Evolutionary conservation across 2,797 vertebrate genomes (phyloP), one percentile per base, ranked within the genome.

Genomic region (Ispidina picta): DNA sequence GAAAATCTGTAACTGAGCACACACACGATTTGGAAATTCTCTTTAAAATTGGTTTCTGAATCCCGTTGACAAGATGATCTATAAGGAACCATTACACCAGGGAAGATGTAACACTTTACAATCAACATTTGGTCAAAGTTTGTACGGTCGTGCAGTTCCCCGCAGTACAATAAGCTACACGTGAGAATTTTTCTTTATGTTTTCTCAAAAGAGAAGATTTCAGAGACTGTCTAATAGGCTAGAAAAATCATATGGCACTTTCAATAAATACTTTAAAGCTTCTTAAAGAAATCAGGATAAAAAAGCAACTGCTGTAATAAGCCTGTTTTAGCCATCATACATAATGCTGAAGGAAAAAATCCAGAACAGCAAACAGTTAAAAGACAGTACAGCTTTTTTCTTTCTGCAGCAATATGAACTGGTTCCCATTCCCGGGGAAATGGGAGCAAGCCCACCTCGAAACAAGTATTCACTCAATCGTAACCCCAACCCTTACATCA

Each of bases 301-400:
- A 97, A 97, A 98, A 98, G 98, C 98, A 98, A 98, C 97, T 98
- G 97, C 98, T 98, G 97, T 97, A 98, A 96, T 82, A 90, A 97
- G 95, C 94, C 95, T 96, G 90, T 93, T 98, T 97, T 94, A 95
- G 95, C 89, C 72, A 72, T 86, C 92, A 93, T 83, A 93, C 49
- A 66, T 93, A 91, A 92, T 58, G 94, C 92, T 89, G 73, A 94
- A 93, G 95, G 95, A 95, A 96, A 95, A 93, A 96, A 93, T 95
- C 94, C 95, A 94, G 91, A 96, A 89, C 86, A 93, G 83, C 86
- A 96, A 83, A 93, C 52, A 96, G 82, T 93, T 93, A 93, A 95
- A 93, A 96, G 94, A 98, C 96, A 97, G 95, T 90, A 97, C 94
- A 98, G 96, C 96, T 97, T 96, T 96, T 94, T 91, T 95, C 93